Evolutionary conservation across 2,888 invertebrate genomes (phyloP), one percentile per base, ranked within the genome.

Genomic region (Conistra vaccinii): DNA sequence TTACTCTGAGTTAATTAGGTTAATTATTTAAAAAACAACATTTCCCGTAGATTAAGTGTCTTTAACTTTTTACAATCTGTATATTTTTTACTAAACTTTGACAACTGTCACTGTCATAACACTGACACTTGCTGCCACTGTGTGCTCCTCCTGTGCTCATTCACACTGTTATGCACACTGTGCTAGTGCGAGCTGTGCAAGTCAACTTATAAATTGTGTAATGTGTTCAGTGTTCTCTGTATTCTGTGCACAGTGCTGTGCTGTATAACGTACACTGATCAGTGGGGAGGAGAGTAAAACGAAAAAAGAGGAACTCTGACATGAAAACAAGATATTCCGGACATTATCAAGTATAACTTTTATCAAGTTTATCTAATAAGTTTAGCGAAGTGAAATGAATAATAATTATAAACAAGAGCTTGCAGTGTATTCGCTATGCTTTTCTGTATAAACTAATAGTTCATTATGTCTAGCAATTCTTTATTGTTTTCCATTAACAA

Each of bases 401-500:
- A 32, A 32, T 65, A n/a, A n/a, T n/a, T n/a, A 26, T 42, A 65
- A 83, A 74, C 55, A 72, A 63, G 12, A 65, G 35, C 42, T 66
- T 62, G 69, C 35, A 48, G 55, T 72, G 55, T 65, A 67, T 58
- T 63, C 53, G 62, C 3, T 65, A 77, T 53, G 85, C 51, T 65
- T 68, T 62, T 68, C 32, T 53, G 67, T 58, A 35, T 73, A 32
- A 55, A 65, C 45, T 29, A 74, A 65, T 72, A 72, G 35, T 53
- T 76, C 69, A 90, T 85, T 87, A 96, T 95, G 95, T 94, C 95
- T 76, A 98, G 98, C 85, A 98, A 97, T 91, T 97, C 98, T 58
- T 95, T 98, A 89, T 95, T 99, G 78, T 98, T 98, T 95, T 98
- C 98, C 32, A 98, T 98, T 80, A 98, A 98, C 92, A 98, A 98